phyloP scores from a whole-genome alignment of 2,888 invertebrate genomes.

The Sarcophaga variegata region DNA sequence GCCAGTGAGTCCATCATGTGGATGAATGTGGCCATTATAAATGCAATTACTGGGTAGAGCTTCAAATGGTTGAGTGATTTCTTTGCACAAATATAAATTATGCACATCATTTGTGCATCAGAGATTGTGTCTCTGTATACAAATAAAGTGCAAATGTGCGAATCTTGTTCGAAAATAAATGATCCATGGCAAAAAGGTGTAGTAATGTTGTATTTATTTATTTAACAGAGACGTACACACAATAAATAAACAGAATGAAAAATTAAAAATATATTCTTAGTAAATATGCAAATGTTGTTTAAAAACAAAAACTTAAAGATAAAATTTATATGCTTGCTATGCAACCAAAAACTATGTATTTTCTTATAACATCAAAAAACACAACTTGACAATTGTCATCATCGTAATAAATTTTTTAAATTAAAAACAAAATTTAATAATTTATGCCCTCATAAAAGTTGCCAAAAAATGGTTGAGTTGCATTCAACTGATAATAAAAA shows the following conservation, averaged over 20 bases:
- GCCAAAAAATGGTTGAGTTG: not conserved
- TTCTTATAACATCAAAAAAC: too few species aligned
- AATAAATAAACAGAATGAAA: slow-evolving; percentile 16
- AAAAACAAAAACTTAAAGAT: not conserved
- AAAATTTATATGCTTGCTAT: too few species aligned
- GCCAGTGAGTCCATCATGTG: not conserved
- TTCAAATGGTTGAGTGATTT: slow-evolving; percentile 42
- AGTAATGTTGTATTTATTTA: slow-evolving; percentile 31
- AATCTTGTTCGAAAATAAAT: slow-evolving; percentile 59
- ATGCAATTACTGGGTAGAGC: not conserved
- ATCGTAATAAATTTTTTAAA: not conserved
- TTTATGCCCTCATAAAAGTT: slow-evolving; percentile 46
- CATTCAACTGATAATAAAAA: slow-evolving; percentile 53
- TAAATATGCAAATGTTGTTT: slow-evolving; percentile 49
- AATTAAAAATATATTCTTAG: slow-evolving; percentile 38
- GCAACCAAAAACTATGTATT: too few species aligned
- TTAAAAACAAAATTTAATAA: slow-evolving; percentile 21
- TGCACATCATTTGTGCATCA: slow-evolving; percentile 51
- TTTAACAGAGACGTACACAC: slow-evolving; percentile 25
- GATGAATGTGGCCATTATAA: slow-evolving; percentile 36
- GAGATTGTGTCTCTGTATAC: not conserved
- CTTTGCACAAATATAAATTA: slow-evolving; percentile 53
- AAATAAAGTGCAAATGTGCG: slow-evolving; percentile 33
- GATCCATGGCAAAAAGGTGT: slow-evolving; percentile 62
- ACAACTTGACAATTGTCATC: slow-evolving; percentile 52